These are phyloP conservation scores for Ceuthmochares aereus DNA, from an alignment of 2,113 vertebrate genomes.

Conservation along the genomic window DNA sequence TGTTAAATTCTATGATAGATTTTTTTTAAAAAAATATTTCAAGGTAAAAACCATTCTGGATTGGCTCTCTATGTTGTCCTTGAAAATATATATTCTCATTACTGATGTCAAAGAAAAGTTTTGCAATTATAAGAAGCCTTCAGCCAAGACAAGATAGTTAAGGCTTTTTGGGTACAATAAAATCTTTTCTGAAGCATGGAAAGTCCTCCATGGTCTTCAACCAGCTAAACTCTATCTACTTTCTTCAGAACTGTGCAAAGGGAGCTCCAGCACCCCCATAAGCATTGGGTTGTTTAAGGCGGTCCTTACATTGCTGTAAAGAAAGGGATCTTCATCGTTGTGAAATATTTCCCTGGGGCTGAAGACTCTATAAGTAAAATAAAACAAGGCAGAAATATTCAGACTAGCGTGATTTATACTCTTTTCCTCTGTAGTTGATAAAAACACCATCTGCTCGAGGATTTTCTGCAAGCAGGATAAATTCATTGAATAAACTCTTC, in stretches of 20 bases:
- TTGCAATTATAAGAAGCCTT: background rate
- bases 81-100: background rate
- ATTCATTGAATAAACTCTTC: conserved; percentile 34
- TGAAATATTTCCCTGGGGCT: background rate
- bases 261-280: background rate
- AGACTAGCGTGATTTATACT: background rate
- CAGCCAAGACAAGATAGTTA: background rate
- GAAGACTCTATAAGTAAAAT: background rate
- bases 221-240: background rate
- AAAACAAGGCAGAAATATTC: conserved; percentile 22
- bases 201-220: background rate
- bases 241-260: background rate
- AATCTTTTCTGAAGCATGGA: background rate
- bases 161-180: background rate
- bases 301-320: background rate
- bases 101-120: background rate
- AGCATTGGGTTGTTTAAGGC: background rate
- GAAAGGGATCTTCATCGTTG: background rate
- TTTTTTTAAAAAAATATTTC: background rate
- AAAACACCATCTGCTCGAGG: conserved; percentile 43
- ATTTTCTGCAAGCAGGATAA: conserved; percentile 38
- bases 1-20: background rate
- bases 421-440: background rate
- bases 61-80: background rate
- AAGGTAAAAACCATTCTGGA: background rate